These are phyloP conservation scores for Sarcophaga subvicina DNA, from an alignment of 2,888 invertebrate species.

Conservation along the genomic window DNA sequence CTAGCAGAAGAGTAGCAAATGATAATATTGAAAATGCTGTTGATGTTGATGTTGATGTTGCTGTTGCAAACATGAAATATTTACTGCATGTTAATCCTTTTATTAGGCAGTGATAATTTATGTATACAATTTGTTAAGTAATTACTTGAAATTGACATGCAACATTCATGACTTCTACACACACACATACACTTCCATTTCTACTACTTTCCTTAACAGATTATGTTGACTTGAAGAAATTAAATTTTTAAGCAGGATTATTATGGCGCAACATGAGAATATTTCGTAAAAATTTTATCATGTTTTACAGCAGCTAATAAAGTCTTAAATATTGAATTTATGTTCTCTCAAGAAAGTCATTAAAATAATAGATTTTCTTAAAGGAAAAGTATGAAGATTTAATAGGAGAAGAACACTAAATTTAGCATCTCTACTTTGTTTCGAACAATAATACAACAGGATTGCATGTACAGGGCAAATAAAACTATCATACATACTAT, in stretches of 20 bases:
- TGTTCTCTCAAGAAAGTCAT: background rate
- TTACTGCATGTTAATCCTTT: slow-evolving; percentile 65
- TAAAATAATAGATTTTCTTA: background rate
- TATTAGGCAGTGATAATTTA: slow-evolving; percentile 61
- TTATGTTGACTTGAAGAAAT: background rate
- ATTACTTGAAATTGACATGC: slow-evolving; percentile 38
- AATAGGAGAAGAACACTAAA: no score
- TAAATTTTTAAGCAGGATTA: background rate
- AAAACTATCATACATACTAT: no score
- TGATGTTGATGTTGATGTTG: slow-evolving; percentile 5
- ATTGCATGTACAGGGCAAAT: no score
- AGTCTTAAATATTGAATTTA: background rate
- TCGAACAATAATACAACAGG: no score
- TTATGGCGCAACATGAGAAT: background rate
- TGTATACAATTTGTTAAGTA: slow-evolving; percentile 66
- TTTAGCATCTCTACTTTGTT: no score
- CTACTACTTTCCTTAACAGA: background rate
- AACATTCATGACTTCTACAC: slow-evolving; percentile 2
- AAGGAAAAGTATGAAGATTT: no score
- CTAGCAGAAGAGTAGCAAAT: no score
- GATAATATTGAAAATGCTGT: background rate
- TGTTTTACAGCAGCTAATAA: background rate
- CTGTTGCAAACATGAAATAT: slow-evolving; percentile 22
- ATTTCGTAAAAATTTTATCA: background rate
- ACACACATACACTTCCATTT: background rate